A percentile compares a stretch with the other conserved stretches of the same genome.
Conservation (phyloP, 1,140 invertebrate species). For the Lethrus apterus region DNA sequence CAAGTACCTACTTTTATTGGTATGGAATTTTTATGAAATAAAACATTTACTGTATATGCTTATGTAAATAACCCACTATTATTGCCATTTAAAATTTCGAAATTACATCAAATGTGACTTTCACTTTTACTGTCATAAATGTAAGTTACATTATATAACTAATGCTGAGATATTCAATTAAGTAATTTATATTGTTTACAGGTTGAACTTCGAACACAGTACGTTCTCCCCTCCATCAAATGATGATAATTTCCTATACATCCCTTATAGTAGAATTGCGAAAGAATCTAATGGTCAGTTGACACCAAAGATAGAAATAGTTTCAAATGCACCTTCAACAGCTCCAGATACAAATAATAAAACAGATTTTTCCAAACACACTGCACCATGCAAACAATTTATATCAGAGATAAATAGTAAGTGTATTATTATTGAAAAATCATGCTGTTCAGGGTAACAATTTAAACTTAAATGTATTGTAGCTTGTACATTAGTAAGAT, state of each 20-base stretch:
- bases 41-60: too few species aligned
- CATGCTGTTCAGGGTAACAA: not conserved
- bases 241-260: conserved; percentile 63
- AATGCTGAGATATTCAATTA: conserved; percentile 17
- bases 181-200: conserved; percentile 39
- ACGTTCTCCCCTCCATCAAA: conserved; percentile 61
- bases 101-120: too few species aligned
- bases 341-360: conserved; percentile 35
- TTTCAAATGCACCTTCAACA: conserved; percentile 24
- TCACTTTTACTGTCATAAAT: too few species aligned
- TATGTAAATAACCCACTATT: too few species aligned
- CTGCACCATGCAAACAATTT: conserved; percentile 57
- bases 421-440: not conserved
- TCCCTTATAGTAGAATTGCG: conserved; percentile 46
- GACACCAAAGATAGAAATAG: conserved; percentile 5
- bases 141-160: not conserved
- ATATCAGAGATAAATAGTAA: conserved; percentile 30
- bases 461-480: too few species aligned
- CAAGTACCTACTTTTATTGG: too few species aligned
- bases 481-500: too few species aligned
- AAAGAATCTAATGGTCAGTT: conserved; percentile 8
- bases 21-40: too few species aligned
- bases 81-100: too few species aligned
- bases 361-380: conserved; percentile 57
- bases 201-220: conserved; percentile 59